A percentile compares a stretch with the other conserved stretches of the same genome.
phyloP scores from a whole-genome alignment of 1,140 invertebrate genomes.

The Telenomus remus region DNA sequence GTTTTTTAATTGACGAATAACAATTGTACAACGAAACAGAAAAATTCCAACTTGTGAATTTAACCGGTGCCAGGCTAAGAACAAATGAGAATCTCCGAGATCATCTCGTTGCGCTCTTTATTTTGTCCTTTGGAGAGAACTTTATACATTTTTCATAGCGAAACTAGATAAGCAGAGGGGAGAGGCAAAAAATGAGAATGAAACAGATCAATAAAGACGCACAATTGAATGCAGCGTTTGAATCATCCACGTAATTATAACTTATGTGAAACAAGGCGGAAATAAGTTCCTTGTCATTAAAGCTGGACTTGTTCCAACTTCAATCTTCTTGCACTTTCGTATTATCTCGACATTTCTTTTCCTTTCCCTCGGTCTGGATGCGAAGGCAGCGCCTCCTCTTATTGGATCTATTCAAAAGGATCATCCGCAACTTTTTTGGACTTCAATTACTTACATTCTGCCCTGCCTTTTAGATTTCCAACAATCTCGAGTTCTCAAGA shows the following conservation, averaged over 20 bases:
- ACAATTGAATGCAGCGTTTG: constrained; percentile 50
- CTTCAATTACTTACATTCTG: constrained; percentile 52
- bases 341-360: constrained; percentile 45
- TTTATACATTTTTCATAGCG: constrained; percentile 40
- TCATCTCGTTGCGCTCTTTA: neutral
- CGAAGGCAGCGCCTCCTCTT: constrained; percentile 30
- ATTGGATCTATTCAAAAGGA: constrained; percentile 53
- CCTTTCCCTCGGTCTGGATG: constrained; percentile 11
- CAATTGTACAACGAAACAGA: too few relatives aligned
- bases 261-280: constrained; percentile 54
- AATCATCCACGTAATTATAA: constrained; percentile 50
- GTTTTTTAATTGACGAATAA: too few relatives aligned
- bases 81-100: constrained; percentile 14
- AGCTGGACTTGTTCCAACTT: constrained; percentile 56
- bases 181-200: too few relatives aligned
- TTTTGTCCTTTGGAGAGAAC: constrained; percentile 8
- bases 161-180: neutral
- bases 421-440: constrained; percentile 54
- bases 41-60: too few relatives aligned
- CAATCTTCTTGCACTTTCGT: constrained; percentile 48
- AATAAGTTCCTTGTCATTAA: constrained; percentile 57
- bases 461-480: constrained; percentile 39
- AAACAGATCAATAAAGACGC: too few relatives aligned
- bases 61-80: too few relatives aligned
- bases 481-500: constrained; percentile 37